Base-by-base conservation (phyloP, 2,797 vertebrate species). In the Platyrinchus mystaceus region DNA sequence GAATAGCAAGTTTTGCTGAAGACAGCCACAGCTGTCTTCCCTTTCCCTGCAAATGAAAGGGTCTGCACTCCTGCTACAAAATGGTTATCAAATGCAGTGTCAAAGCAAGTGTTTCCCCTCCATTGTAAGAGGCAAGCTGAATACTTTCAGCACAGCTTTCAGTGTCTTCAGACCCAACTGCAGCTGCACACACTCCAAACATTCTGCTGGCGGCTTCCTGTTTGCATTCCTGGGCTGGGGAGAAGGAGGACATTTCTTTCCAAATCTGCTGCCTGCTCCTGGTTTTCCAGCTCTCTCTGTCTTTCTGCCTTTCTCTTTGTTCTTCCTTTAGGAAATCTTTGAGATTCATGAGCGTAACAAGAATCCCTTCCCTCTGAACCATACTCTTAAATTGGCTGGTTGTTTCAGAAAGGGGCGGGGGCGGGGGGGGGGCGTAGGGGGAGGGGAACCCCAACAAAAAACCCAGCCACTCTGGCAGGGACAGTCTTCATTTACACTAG, bases 21-120 rank as follows among this genome's bases (percentile, higher is more conserved):
- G 97, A 97, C 97, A 97, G 97, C 94, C 96, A 97, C 98, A 98
- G 98, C 97, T 98, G 98, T 98, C 98, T 97, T 98, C 97, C 95
- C 97, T 97, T 97, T 95, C 96, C 97, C 95, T 89, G 95, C 96
- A 97, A 98, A 98, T 98, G 97, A 98, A 98, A 98, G 97, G 97
- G 96, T 97, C 96, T 97, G 97, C 97, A 95, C 97, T 98, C 96
- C 93, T 94, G 96, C 97, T 97, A 97, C 97, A 97, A 97, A 97
- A 97, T 91, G 95, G 97, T 97, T 98, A 98, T 98, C 97, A 97
- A 97, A 97, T 94, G 92, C 96, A 95, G 97, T 97, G 97, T 98
- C 98, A 98, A 98, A 98, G 97, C 94, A 97, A 97, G 97, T 96
- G 96, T 97, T 97, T 97, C 97, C 97, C 97, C 95, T 98, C 97